These are phyloP conservation scores for Crotalus viridis DNA, from an alignment of 2,113 vertebrate genomes.

Conservation along the genomic window DNA sequence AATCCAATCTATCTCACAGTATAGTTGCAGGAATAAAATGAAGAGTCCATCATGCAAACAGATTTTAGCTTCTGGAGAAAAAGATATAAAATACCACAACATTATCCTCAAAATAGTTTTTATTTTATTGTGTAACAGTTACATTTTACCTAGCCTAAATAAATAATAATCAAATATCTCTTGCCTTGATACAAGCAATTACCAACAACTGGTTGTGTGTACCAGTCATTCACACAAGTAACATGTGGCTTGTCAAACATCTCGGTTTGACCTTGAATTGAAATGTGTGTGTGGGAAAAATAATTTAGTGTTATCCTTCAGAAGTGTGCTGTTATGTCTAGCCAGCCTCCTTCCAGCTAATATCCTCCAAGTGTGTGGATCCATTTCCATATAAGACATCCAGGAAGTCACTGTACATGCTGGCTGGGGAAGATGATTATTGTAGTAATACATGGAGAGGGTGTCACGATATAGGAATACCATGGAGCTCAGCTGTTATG, in stretches of 20 bases:
- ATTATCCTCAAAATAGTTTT: not conserved
- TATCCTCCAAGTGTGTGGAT: not conserved
- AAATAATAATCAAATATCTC: not conserved
- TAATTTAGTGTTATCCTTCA: not conserved
- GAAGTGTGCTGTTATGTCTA: not conserved
- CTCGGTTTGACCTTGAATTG: constrained; percentile 2
- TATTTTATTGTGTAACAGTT: not conserved
- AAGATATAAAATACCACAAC: not conserved
- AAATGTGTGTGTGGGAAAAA: not conserved
- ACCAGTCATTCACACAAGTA: not conserved
- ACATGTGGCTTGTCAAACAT: not conserved
- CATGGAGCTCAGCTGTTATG: not conserved
- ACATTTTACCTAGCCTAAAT: not conserved
- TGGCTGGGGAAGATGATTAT: not conserved
- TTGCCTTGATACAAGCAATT: not conserved
- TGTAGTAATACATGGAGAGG: not conserved
- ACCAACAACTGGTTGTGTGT: not conserved
- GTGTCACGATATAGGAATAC: not conserved
- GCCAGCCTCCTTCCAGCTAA: not conserved
- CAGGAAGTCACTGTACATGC: not conserved
- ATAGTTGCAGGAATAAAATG: not conserved
- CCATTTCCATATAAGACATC: not conserved
- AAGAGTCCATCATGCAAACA: not conserved
- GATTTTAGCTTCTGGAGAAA: not conserved
- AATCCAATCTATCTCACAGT: not conserved